A percentile compares a stretch with the other conserved stretches of the same genome.
Conservation (phyloP, 2,888 invertebrate genomes). For the Eudasyphora cyanicolor region DNA sequence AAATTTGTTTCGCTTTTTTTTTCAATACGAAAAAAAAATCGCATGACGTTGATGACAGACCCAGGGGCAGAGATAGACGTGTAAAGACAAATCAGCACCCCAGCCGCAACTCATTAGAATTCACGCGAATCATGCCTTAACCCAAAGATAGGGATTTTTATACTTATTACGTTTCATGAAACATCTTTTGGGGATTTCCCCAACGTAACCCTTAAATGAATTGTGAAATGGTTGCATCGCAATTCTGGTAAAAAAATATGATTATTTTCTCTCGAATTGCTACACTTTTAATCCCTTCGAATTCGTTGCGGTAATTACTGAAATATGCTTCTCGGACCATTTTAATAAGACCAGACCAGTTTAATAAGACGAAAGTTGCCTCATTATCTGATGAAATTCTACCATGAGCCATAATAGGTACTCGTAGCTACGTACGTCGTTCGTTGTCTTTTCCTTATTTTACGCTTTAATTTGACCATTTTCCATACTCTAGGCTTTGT, state of each 20-base stretch:
- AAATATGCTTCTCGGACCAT: slow-evolving; percentile 27
- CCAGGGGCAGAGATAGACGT: background rate
- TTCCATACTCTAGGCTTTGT: slow-evolving; percentile 19
- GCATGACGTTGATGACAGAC: background rate
- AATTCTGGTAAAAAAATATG: background rate
- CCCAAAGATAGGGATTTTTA: too few species aligned
- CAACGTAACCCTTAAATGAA: background rate
- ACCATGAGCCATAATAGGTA: background rate
- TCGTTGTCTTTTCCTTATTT: slow-evolving; percentile 36
- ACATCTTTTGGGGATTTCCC: too few species aligned
- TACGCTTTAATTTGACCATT: slow-evolving; percentile 51
- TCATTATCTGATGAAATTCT: background rate
- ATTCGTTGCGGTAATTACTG: slow-evolving; percentile 49
- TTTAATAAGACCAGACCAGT: background rate
- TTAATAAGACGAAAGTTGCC: background rate
- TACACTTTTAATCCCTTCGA: background rate
- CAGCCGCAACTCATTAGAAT: too few species aligned
- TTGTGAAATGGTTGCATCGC: background rate
- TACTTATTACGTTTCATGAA: background rate
- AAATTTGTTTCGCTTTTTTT: background rate
- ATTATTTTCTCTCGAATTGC: slow-evolving; percentile 24
- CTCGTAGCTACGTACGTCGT: background rate
- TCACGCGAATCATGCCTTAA: too few species aligned
- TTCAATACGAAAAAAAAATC: background rate
- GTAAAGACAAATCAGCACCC: too few species aligned